phyloP scores from a whole-genome alignment of 2,797 vertebrate species.

The Enteromius thamalakanensis region DNA sequence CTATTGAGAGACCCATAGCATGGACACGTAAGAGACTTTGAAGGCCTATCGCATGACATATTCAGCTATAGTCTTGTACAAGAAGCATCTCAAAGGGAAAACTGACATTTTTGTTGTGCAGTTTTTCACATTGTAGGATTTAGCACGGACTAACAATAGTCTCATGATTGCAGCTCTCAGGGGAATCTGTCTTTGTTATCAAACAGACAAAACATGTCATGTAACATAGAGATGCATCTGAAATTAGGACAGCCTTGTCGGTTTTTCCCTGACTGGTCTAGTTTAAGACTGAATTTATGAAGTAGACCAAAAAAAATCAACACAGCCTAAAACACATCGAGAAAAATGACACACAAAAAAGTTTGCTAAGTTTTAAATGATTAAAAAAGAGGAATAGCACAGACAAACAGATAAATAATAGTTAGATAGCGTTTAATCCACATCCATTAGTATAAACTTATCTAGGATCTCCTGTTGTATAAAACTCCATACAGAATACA shows the following conservation, averaged over 20 bases:
- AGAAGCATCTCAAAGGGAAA: constrained; percentile 26
- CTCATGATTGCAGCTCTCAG: constrained; percentile 51
- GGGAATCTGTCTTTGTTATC: constrained; percentile 55
- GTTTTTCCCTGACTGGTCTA: constrained; percentile 48
- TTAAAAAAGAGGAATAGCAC: not conserved
- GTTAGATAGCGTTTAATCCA: not conserved
- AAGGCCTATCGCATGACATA: constrained; percentile 58
- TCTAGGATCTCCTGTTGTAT: not conserved
- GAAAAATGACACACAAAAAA: not conserved
- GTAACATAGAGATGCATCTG: constrained; percentile 18
- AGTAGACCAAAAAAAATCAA: not conserved
- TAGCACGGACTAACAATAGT: constrained; percentile 35
- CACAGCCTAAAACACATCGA: too few species aligned
- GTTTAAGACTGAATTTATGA: too few species aligned
- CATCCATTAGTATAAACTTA: not conserved
- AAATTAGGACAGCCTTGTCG: constrained; percentile 56
- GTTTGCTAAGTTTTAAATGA: not conserved
- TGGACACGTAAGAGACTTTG: constrained; percentile 49
- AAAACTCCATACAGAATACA: not conserved
- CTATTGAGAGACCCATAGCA: constrained; percentile 59
- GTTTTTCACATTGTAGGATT: constrained; percentile 54
- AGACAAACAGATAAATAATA: too few species aligned
- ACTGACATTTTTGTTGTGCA: constrained; percentile 22
- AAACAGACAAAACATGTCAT: constrained; percentile 57
- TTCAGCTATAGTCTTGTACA: constrained; percentile 52